Evolutionary conservation across 1,140 invertebrate species (phyloP).

Genomic region (Marisa cornuarietis): DNA sequence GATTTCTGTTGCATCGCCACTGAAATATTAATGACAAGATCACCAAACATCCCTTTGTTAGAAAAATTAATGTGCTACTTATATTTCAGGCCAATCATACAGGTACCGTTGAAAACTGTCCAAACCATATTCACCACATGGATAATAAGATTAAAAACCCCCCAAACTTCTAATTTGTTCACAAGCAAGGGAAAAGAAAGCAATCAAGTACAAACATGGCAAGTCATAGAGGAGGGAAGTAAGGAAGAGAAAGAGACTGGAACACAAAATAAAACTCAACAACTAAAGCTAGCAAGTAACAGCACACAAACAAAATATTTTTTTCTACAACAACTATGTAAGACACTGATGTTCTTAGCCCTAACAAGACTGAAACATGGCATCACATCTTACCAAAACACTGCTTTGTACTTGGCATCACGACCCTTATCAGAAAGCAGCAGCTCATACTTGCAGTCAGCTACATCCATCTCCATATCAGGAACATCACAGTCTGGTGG

Average conservation of each 20-base stretch:
- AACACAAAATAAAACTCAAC: not conserved
- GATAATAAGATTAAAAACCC: no score
- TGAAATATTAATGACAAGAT: conserved; percentile 41
- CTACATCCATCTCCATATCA: conserved; percentile 66
- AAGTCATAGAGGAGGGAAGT: no score
- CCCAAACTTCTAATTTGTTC: no score
- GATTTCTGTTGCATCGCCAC: conserved; percentile 66
- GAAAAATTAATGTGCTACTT: not conserved
- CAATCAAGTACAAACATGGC: no score
- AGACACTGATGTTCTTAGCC: not conserved
- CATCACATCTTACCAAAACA: conserved; percentile 70
- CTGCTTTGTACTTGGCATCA: conserved; percentile 80
- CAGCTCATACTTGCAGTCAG: conserved; percentile 80
- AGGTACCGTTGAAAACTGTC: no score
- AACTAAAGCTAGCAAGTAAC: not conserved
- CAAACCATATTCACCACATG: no score
- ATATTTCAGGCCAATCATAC: no score
- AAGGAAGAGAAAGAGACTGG: no score
- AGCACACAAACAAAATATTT: no score
- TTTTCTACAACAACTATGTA: no score
- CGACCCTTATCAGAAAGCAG: conserved; percentile 80
- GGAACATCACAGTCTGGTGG: conserved; percentile 71
- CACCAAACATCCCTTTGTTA: not conserved
- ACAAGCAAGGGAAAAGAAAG: no score
- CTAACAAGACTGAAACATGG: not conserved